These are phyloP conservation scores for Apolygus lucorum DNA, from an alignment of 1,140 invertebrate species.

Conservation along the genomic window DNA sequence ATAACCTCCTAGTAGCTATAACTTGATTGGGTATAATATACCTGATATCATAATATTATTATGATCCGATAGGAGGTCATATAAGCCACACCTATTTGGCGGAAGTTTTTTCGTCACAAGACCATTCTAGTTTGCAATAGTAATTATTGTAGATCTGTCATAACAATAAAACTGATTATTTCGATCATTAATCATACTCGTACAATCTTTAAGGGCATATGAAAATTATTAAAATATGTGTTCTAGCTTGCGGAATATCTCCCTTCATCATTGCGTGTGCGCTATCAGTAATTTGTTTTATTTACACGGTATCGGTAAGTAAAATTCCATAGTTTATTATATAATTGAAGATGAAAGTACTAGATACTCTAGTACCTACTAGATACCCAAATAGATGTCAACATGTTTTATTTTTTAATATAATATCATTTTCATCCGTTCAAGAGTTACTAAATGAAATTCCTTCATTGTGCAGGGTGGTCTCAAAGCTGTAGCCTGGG, in stretches of 20 bases:
- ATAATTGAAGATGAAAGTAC: background rate
- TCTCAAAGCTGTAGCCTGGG: conserved; percentile 1
- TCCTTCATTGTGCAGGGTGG: background rate
- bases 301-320: background rate
- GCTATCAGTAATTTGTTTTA: background rate
- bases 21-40: too few species aligned
- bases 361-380: background rate
- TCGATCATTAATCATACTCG: too few species aligned
- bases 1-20: too few species aligned
- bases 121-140: too few species aligned
- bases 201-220: too few species aligned
- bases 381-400: background rate
- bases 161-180: too few species aligned
- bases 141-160: too few species aligned
- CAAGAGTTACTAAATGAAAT: background rate
- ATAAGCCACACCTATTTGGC: background rate
- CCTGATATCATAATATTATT: too few species aligned
- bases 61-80: too few species aligned
- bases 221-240: background rate
- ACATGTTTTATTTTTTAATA: background rate
- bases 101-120: background rate
- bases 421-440: background rate
- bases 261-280: background rate
- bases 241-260: background rate
- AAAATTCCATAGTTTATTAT: background rate